Evolutionary conservation across 92 coral and sea anemone genomes (phyloP), one percentile per base, ranked within the genome.

Genomic region (Nematostella vectensis): DNA sequence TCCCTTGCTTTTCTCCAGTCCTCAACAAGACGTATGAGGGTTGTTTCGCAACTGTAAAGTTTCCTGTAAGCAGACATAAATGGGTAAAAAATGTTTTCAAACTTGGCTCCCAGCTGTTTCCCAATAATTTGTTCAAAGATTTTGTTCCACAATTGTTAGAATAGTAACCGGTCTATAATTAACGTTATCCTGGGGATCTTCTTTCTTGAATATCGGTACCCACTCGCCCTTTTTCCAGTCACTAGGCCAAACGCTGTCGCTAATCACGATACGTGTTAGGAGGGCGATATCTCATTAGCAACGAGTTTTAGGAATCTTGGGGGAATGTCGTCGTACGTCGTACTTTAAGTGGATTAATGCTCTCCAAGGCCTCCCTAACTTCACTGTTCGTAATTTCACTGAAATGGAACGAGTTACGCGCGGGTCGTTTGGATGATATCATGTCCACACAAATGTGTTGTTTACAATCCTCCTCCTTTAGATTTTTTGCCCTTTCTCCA

Each of bases 151-250:
- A 2, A 45, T 52, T 27, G 26, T 4, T 18, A 72, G 23, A 16
- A 72, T 55, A 18, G 78, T 71, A 2, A 71, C 57, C 45, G 71
- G 71, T 22, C 78, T 38, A 56, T 62, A 71, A 57, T 72, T 72
- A 17, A 10, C 25, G 33, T 64, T 56, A 33, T 55, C 50, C 1
- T n/a, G 60, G 31, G 58, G 61, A 49, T 72, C 61, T 13, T 61
- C 77, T 28, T 70, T 70, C 50, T 70, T 70, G 47, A 11, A 53
- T 1, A 69, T 54, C 6, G 79, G 72, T 12, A 52, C 39, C 71
- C 65, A 72, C 38, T 72, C 72, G 1, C 72, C 79, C 55, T 15
- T 62, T 45, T 61, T 61, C 55, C 68, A 48, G 3, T 27, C 66
- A 22, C 19, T 47, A 2, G 67, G 74, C 74, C 74, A 58, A 4